Base-by-base conservation (phyloP, 2,113 vertebrate species). In the Epinephelus fuscoguttatus region DNA sequence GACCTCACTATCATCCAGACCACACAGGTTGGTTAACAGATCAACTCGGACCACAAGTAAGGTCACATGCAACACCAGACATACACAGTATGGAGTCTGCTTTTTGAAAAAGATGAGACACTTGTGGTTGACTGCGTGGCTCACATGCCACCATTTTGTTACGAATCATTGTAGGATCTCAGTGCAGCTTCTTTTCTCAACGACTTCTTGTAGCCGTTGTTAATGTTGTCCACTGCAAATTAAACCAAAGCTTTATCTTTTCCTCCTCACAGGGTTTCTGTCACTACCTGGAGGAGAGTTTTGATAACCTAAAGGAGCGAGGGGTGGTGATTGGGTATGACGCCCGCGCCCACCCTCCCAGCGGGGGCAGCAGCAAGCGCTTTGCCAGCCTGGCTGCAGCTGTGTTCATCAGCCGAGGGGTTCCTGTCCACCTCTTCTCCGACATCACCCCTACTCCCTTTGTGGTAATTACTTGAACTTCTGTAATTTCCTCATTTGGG, bases 1-100 rank as follows among this genome's bases (percentile, higher is more conserved):
- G 98, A 99, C 87, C 93, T 99, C 64, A 99, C 98, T 66, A 96
- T 99, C 89, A 99, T 99, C 85, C 98, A 99, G 94, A 99, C 98
- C 50, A 99, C 98, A 23, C 95, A 96, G 94, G 95, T 96, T 10
- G 15, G 84, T 91, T 79, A 73, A 86, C 68, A 6, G 72, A 79
- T 64, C 50, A 70, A 33, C 33, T 59, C 0, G 64, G 4, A n/a
- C 23, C 13, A 6, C 18, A 49, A 50, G 70, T 57, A 57, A 8
- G 47, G 76, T 86, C 71, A 37, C 84, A 69, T 67, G 55, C 15
- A 68, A 27, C 70, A 47, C 50, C 49, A 57, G 12, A 69, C 57
- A 15, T 17, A 17, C 30, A 6, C 5, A 2, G 62, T 25, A 56
- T 23, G 23, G 37, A 60, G 57, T 81, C 19, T 70, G 23, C 40